These are phyloP conservation scores for Rhingia rostrata DNA, from an alignment of 2,888 invertebrate genomes.

Conservation along the genomic window DNA sequence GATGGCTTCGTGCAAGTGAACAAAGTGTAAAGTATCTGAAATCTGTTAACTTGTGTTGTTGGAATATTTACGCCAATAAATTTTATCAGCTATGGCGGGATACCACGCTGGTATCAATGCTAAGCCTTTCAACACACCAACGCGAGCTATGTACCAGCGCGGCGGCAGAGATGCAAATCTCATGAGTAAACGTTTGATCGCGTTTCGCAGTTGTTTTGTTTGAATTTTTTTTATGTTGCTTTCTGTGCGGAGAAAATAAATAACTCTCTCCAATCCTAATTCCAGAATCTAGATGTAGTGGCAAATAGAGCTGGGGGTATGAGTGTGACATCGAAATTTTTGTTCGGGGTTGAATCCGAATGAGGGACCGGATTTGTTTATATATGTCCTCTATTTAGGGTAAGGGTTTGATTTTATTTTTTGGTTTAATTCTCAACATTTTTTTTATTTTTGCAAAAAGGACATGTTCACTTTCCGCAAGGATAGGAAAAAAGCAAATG, in stretches of 20 bases:
- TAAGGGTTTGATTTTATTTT: neutral
- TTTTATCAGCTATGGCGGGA: constrained; percentile 67
- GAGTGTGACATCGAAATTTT: constrained; percentile 6
- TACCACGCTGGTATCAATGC: constrained; percentile 52
- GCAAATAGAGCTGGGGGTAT: constrained; percentile 8
- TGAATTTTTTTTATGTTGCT: constrained; percentile 26
- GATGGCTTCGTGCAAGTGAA: neutral
- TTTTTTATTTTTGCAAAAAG: constrained; percentile 16
- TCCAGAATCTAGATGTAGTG: constrained; percentile 6
- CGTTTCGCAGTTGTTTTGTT: constrained; percentile 58
- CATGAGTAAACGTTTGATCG: constrained; percentile 57
- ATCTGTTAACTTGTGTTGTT: constrained; percentile 61
- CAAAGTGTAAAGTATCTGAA: constrained; percentile 45
- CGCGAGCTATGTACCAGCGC: constrained; percentile 19
- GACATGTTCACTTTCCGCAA: constrained; percentile 61
- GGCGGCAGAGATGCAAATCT: constrained; percentile 50
- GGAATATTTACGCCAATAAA: constrained; percentile 67
- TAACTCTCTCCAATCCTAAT: constrained; percentile 42
- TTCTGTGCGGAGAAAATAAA: constrained; percentile 51
- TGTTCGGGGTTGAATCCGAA: constrained; percentile 38
- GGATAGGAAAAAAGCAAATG: constrained; percentile 61
- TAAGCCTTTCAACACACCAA: constrained; percentile 57
- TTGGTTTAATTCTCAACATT: constrained; percentile 24
- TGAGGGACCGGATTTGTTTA: constrained; percentile 50
- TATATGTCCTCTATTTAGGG: no score